Conservation (phyloP, 2,888 invertebrate species). For the Pegoplata infirma region DNA sequence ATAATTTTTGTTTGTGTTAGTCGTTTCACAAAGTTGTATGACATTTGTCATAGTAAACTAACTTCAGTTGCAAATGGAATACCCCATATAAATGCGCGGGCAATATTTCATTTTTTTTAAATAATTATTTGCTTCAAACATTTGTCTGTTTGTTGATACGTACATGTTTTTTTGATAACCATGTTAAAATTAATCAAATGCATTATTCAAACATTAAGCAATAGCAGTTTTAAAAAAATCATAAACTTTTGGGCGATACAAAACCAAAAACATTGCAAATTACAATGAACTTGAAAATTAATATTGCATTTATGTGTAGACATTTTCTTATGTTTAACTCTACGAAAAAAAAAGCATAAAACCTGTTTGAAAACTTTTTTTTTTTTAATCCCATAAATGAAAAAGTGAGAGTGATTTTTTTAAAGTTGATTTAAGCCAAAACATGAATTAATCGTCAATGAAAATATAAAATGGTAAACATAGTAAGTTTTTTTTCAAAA, state of each 20-base stretch:
- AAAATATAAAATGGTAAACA: too few relatives aligned
- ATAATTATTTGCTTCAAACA: neutral
- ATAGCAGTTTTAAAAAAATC: neutral
- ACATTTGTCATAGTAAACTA: too few relatives aligned
- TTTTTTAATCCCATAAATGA: constrained; percentile 2
- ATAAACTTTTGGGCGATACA: neutral
- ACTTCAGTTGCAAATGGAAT: too few relatives aligned
- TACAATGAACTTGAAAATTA: constrained; percentile 31
- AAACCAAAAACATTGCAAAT: neutral
- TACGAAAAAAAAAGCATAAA: neutral
- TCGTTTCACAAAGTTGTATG: too few relatives aligned
- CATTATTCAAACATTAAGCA: neutral
- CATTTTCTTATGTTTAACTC: neutral
- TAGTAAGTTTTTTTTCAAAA: too few relatives aligned
- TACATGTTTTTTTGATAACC: neutral
- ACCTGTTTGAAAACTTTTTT: neutral
- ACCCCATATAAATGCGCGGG: neutral
- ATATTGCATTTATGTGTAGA: constrained; percentile 5
- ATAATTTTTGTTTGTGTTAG: too few relatives aligned
- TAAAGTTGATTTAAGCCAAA: too few relatives aligned
- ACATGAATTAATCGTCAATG: too few relatives aligned
- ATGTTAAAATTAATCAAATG: neutral
- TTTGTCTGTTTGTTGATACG: too few relatives aligned
- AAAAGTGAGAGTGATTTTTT: constrained; percentile 52
- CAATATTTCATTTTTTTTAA: too few relatives aligned